Base-by-base conservation (phyloP, 2,888 invertebrate species). In the Acrocera orbiculus region DNA sequence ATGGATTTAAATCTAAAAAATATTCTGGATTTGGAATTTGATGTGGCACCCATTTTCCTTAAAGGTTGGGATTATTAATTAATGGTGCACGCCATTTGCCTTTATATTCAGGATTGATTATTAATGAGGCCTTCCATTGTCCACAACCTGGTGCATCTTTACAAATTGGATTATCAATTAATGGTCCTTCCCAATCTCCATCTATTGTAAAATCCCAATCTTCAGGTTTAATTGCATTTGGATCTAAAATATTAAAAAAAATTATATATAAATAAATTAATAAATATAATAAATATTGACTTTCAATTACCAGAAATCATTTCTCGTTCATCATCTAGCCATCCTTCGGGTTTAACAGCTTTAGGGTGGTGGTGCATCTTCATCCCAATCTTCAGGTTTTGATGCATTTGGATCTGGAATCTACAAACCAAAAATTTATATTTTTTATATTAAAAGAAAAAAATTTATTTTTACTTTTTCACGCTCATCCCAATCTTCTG, bases 181-280 rank as follows among this genome's bases (percentile, higher is more conserved):
- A 66, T 0, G 95, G 89, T 4, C 96, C 77, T 59, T 96, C 96
- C 96, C 96, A 99, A 52, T 83, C 82, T 2, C 98, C 98, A 62
- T 98, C 98, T 80, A 96, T 96, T 44, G 95, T 93, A 13, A 79
- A 73, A 58, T 98, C 96, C 93, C 96, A 98, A 60, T 98, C 96
- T 0, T 69, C 73, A 0, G 96, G 96, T 59, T 86, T 89, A 34
- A 65, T 63, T 0, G 93, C 86, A 29, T 72, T 71, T 0, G 86
- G 78, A 63, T 98, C 95, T 48, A 10, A 15, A 25, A 16, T 30
- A 28, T 7, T 16, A 25, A 16, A 3, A 22, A 22, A 7, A 4
- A 23, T 23, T 23, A 23, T n/a, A 23, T 11, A 5, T n/a, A 23
- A 23, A 11, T 4, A 19, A 28, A 6, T 15, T 3, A n/a, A 17